These are phyloP conservation scores for Cuculus canorus DNA, from an alignment of 2,797 vertebrate genomes.

Conservation along the genomic window DNA sequence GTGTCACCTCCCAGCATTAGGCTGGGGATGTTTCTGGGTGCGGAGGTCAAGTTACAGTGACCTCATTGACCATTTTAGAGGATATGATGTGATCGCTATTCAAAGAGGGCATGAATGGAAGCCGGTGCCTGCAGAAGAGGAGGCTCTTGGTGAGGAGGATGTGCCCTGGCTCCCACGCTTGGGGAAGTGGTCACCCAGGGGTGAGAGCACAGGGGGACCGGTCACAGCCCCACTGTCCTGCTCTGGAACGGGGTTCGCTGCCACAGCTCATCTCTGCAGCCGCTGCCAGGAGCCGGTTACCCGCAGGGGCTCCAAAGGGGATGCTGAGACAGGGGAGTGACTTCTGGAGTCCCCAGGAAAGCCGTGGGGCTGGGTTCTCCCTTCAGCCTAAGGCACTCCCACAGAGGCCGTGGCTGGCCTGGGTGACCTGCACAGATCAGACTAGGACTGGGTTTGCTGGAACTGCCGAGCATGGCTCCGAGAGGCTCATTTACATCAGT, in stretches of 20 bases:
- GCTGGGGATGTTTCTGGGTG: rapidly evolving
- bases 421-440: rapidly evolving
- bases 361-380: not conserved
- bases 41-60: rapidly evolving
- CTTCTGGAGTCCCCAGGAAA: not conserved
- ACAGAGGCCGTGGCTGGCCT: rapidly evolving
- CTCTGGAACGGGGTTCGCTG: too few relatives aligned
- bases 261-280: not conserved
- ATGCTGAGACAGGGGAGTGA: rapidly evolving
- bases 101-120: not conserved
- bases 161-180: too few relatives aligned
- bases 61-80: not conserved
- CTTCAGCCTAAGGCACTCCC: rapidly evolving
- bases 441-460: not conserved
- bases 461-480: rapidly evolving
- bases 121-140: not conserved
- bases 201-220: not conserved
- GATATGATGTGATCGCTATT: rapidly evolving
- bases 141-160: rapidly evolving
- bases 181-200: not conserved
- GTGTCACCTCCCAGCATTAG: not conserved
- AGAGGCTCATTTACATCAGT: rapidly evolving
- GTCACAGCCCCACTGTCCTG: not conserved
- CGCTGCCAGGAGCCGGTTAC: rapidly evolving
- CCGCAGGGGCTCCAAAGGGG: not conserved